Evolutionary conservation across 2,113 vertebrate genomes (phyloP), one percentile per base, ranked within the genome.

Genomic region (Hippocampus zosterae): DNA sequence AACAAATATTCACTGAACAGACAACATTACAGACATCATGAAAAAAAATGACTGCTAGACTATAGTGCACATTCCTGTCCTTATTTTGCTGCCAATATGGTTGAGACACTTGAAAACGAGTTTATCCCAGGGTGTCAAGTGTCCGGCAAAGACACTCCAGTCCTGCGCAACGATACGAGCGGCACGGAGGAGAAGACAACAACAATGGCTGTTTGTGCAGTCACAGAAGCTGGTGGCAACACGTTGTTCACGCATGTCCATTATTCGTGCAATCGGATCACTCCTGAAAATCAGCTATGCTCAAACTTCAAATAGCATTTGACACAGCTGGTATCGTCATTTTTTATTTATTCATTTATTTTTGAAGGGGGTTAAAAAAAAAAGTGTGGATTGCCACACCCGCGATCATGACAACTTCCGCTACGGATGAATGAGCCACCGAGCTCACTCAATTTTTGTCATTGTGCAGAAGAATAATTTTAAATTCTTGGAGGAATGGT

Each of bases 211-310:
- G 37, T 3, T 23, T 81, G 9, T 73, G 18, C 70, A 12, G 75
- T 71, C 16, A 33, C 76, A 87, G 76, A 72, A 67, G 27, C 9
- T 33, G 16, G 21, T 8, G 50, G 13, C 21, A 40, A 42, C 21
- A 41, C 61, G 12, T 63, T 11, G 40, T 63, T 40, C n/a, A 23
- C 40, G 41, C 61, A 42, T n/a, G 40, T 9, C 13, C 21, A 21
- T 2, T 42, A n/a, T 23, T 13, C 57, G 59, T 64, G 25, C n/a
- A 56, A 59, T 37, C 9, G 10, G 52, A 55, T 10, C 52, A n/a
- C 52, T 11, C 33, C 5, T 37, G 33, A 37, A 13, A 44, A 44
- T 44, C 42, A 3, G 42, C 42, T 5, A 15, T 27, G 12, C 23
- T 9, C 18, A 23, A 27, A 57, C 12, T 27, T 25, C 3, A 57